Base-by-base conservation (phyloP, 2,888 invertebrate genomes). In the Dryobota labecula region DNA sequence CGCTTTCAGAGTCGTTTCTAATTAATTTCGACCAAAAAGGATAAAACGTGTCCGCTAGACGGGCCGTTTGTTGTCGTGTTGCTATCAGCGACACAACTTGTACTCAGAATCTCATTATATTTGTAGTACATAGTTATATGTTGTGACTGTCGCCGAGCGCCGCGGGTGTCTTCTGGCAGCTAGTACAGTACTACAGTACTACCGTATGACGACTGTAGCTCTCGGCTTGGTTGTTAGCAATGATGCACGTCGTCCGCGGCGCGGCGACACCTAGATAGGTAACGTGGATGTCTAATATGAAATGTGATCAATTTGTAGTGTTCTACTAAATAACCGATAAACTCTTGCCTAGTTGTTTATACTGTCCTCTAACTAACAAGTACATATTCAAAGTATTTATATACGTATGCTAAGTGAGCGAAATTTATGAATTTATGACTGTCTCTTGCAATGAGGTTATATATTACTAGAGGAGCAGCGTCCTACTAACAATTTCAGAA, bases 261-360 rank as follows among this genome's bases (percentile, higher is more conserved):
- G 24, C n/a, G 70, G 4, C 27, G 20, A 4, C 51, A 18, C 61
- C 13, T 49, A 54, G 4, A 15, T 33, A 61, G 11, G 47, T 73
- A 64, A 64, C 51, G 45, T 75, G 58, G 45, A 71, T 58, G 58
- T 61, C 45, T 77, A 45, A 63, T 68, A 80, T 51, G 58, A 47
- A 70, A 67, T 69, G 78, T 63, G 68, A 74, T 71, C 71, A 66
- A 56, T 60, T 41, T 43, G 49, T 71, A 71, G 54, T 47, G 56
- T 73, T 80, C 63, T 80, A 75, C 63, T 80, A 75, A 71, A 69
- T 83, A 78, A 57, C 54, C 62, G 45, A 67, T 36, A 71, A 69
- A 80, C 67, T 78, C 81, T 79, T 83, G 76, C 76, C 81, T 74
- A 71, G 33, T 51, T 65, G 43, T 69, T 51, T 47, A 49, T 13